Percentiles rank a stretch among this genome's conserved stretches.
Conservation (phyloP, 2,888 invertebrate genomes). For the Nemoura dubitans region DNA sequence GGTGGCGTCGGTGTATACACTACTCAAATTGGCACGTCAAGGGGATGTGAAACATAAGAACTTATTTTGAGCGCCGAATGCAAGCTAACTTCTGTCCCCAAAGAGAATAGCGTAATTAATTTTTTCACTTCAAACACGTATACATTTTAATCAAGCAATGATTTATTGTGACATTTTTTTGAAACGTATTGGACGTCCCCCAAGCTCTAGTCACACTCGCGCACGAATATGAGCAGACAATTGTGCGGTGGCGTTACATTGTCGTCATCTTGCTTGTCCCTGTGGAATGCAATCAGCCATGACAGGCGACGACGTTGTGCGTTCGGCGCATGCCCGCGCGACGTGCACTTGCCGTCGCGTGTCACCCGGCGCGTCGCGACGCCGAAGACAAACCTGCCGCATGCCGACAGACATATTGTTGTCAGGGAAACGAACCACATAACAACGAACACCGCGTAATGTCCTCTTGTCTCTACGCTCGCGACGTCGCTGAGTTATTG, state of each 20-base stretch:
- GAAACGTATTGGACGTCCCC: background rate
- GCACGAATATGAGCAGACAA: background rate
- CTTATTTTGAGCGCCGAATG: background rate
- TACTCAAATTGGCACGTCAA: background rate
- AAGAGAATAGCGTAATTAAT: background rate
- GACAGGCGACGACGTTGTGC: background rate
- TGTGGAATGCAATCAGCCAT: too few relatives aligned
- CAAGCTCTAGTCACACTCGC: background rate
- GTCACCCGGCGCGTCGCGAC: background rate
- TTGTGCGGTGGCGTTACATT: background rate
- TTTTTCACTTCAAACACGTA: background rate
- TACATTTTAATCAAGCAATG: background rate
- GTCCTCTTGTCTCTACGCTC: background rate
- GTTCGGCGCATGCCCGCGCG: background rate
- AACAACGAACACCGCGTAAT: background rate
- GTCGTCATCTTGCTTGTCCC: too few relatives aligned
- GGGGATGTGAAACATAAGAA: background rate
- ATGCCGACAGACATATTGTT: background rate
- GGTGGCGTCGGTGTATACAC: too few relatives aligned
- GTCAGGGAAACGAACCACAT: background rate
- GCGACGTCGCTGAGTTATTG: background rate
- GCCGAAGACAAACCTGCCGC: background rate
- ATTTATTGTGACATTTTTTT: background rate
- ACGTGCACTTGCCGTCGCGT: background rate
- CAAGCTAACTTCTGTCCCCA: background rate